Percentiles rank a stretch among this genome's conserved stretches.
Evolutionary conservation across 2,888 invertebrate genomes (phyloP).

Genomic region (Limnephilus marmoratus): DNA sequence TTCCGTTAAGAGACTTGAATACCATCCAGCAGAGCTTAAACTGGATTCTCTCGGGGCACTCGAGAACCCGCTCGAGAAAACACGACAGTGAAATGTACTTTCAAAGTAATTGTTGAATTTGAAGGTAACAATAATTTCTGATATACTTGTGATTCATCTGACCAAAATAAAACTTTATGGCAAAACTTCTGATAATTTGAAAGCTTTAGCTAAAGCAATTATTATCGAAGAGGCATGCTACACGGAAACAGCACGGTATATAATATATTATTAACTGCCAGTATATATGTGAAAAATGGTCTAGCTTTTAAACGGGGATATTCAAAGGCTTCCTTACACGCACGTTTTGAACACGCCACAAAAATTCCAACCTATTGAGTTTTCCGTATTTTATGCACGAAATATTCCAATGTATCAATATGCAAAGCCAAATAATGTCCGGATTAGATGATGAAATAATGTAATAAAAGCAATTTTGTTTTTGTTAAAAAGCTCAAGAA

Average conservation of each 20-base stretch:
- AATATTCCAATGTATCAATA: neutral
- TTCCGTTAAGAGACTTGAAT: no score
- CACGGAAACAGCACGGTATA: neutral
- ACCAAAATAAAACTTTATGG: neutral
- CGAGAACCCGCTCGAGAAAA: no score
- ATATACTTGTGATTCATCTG: neutral
- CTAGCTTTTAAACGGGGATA: slow-evolving; percentile 4
- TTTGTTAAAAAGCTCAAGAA: no score
- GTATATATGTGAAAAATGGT: neutral
- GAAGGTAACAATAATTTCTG: neutral
- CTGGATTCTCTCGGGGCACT: no score
- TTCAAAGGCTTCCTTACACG: slow-evolving; percentile 21
- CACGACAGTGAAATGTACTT: no score
- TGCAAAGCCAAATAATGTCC: neutral
- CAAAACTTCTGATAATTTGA: neutral
- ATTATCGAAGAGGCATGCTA: neutral
- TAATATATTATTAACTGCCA: neutral
- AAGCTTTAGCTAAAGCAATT: neutral
- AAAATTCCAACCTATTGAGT: neutral
- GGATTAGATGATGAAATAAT: no score
- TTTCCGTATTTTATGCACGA: neutral
- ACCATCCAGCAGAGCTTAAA: no score
- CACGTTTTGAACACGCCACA: neutral
- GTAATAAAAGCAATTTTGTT: no score
- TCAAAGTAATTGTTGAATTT: no score